Percentiles rank a stretch among this genome's conserved stretches.
These are phyloP conservation scores for Oreamnos americanus DNA, from an alignment of 2,113 vertebrate species.

Conservation along the genomic window DNA sequence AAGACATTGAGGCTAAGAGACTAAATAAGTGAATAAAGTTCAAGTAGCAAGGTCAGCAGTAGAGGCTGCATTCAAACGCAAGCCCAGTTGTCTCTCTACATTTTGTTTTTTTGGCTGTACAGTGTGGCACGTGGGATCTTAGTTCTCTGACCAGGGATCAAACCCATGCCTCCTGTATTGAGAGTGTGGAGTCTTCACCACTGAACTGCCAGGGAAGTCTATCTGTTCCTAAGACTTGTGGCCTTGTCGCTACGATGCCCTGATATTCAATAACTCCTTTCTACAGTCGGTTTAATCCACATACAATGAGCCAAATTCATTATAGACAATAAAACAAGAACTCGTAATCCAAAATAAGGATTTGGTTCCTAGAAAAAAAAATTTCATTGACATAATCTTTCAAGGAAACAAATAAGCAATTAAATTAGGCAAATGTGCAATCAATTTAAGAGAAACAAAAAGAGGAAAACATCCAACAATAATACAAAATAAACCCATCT, in stretches of 20 bases:
- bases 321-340: neutral
- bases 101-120: neutral
- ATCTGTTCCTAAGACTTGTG: neutral
- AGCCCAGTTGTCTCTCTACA: neutral
- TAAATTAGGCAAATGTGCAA: neutral
- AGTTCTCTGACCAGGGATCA: neutral
- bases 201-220: neutral
- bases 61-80: neutral
- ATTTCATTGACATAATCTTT: constrained; percentile 5
- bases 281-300: neutral
- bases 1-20: neutral
- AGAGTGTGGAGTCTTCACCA: fast-evolving
- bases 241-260: neutral
- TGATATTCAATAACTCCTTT: neutral
- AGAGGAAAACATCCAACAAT: constrained; percentile 11
- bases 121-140: fast-evolving
- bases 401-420: constrained; percentile 43
- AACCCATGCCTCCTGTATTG: neutral
- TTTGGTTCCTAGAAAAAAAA: constrained; percentile 17
- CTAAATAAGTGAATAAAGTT: neutral
- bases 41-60: neutral
- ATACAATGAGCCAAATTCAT: neutral
- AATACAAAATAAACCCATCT: constrained; percentile 42
- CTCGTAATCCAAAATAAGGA: neutral
- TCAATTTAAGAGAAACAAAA: constrained; percentile 52